A percentile compares a stretch with the other conserved stretches of the same genome.
Evolutionary conservation across 2,113 vertebrate species (phyloP).

Genomic region (Haliaeetus leucogaster): DNA sequence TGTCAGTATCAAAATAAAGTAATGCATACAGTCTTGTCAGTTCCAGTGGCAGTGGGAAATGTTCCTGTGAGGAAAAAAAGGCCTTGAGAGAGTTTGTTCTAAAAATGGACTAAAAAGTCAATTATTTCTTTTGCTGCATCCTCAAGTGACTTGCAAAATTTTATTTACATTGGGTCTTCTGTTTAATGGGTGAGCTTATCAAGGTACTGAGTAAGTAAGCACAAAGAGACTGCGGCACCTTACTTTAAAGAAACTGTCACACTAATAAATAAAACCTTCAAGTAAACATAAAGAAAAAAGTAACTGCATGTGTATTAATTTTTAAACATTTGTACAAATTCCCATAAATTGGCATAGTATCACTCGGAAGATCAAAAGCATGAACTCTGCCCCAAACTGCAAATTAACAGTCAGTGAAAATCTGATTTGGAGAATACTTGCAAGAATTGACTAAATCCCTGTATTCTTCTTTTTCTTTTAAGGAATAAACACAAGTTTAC

Average conservation of each 20-base stretch:
- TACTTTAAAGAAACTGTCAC: conserved; percentile 26
- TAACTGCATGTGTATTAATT: background rate
- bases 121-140: conserved; percentile 65
- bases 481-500: background rate
- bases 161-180: conserved; percentile 65
- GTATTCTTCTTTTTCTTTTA: background rate
- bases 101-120: conserved; percentile 75
- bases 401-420: background rate
- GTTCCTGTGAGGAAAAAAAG: conserved; percentile 18
- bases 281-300: background rate
- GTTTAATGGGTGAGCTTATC: conserved; percentile 60
- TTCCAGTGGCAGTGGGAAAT: conserved; percentile 39
- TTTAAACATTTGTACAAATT: background rate
- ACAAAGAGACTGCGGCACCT: conserved; percentile 1
- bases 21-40: conserved; percentile 73
- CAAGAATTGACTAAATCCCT: background rate
- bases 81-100: conserved; percentile 70
- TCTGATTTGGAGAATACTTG: background rate
- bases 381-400: background rate
- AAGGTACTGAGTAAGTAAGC: conserved; percentile 44
- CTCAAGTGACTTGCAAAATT: conserved; percentile 73
- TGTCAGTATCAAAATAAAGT: conserved; percentile 82
- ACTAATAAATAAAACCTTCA: background rate
- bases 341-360: background rate
- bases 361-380: background rate